These are phyloP conservation scores for Odocoileus virginianus DNA, from an alignment of 2,113 vertebrate genomes.

Conservation along the genomic window DNA sequence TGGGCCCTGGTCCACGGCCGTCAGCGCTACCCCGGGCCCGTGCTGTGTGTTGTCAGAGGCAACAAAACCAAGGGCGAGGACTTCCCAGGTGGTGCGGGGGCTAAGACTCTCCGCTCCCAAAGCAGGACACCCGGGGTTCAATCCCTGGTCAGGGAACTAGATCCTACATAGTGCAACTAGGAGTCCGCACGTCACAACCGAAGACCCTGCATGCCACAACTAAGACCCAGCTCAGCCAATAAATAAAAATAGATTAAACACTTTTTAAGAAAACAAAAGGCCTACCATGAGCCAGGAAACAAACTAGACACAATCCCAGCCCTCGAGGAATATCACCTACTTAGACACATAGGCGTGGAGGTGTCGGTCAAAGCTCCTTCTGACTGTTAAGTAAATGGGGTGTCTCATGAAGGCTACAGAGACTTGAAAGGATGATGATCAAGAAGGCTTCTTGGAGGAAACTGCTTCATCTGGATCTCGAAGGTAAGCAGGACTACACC, in stretches of 20 bases:
- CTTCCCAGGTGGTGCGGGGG: not conserved
- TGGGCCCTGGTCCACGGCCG: not conserved
- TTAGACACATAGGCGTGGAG: no score
- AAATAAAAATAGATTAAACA: not conserved
- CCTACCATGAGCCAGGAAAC: not conserved
- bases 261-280: not conserved
- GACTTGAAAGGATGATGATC: not conserved
- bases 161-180: no score
- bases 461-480: accelerated
- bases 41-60: accelerated
- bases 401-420: accelerated
- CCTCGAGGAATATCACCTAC: accelerated
- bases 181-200: not conserved
- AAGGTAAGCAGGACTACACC: not conserved
- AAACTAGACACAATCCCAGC: not conserved
- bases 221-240: not conserved
- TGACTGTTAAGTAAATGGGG: accelerated
- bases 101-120: not conserved
- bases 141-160: no score
- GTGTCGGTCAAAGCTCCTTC: accelerated
- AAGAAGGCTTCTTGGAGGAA: not conserved
- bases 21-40: accelerated
- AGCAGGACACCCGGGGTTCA: not conserved
- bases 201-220: not conserved
- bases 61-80: not conserved